These are phyloP conservation scores for Chinchilla lanigera DNA, from an alignment of 2,113 vertebrate species.

Conservation along the genomic window DNA sequence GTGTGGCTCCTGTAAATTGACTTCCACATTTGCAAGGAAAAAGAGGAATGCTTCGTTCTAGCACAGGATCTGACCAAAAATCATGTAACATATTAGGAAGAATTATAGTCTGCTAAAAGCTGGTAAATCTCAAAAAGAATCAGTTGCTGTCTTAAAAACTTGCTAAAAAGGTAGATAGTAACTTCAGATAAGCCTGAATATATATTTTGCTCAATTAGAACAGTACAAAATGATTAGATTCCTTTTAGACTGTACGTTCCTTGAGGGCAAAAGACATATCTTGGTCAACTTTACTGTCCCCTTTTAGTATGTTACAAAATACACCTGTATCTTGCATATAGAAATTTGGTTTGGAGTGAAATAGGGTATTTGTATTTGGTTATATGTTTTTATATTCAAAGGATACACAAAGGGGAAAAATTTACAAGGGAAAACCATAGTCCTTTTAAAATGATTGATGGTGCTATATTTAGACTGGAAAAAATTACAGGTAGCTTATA, in stretches of 20 bases:
- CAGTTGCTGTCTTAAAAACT: constrained; percentile 43
- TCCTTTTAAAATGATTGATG: background rate
- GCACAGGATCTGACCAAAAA: constrained; percentile 43
- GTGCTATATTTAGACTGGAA: background rate
- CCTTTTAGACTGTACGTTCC: background rate
- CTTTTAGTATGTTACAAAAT: background rate
- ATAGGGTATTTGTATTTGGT: background rate
- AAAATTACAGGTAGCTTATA: background rate
- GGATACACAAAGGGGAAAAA: background rate
- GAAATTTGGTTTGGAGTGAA: constrained; percentile 21
- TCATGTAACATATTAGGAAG: constrained; percentile 34
- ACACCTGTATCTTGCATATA: background rate
- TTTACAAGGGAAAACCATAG: background rate
- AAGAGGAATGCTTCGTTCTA: constrained; percentile 43
- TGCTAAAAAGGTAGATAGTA: constrained; percentile 32
- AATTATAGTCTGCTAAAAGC: background rate
- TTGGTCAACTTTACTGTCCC: background rate
- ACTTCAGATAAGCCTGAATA: background rate
- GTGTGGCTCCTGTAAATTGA: constrained; percentile 73
- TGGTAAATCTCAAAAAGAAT: constrained; percentile 27
- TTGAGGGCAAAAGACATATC: background rate
- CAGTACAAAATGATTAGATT: background rate
- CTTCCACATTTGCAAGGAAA: constrained; percentile 69
- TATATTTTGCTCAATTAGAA: constrained; percentile 29
- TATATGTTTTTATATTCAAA: constrained; percentile 5